Conservation (phyloP, 2,888 invertebrate species). For the Pocota personata region DNA sequence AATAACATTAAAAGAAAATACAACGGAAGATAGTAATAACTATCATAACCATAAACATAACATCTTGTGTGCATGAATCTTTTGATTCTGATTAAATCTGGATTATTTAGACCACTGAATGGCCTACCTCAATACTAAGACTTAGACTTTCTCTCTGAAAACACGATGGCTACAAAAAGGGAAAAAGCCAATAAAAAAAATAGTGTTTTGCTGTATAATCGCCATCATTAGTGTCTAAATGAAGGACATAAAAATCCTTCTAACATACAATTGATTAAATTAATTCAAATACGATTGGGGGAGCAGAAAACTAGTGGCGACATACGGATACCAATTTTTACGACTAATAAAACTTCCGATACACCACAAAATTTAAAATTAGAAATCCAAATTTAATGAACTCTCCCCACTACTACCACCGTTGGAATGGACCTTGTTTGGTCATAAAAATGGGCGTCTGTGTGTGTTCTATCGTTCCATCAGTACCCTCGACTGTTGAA, state of each 20-base stretch:
- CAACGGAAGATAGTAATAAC: background rate
- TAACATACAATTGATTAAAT: background rate
- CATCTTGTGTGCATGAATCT: background rate
- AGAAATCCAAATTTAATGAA: conserved; percentile 2
- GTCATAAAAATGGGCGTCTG: background rate
- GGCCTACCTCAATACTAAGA: background rate
- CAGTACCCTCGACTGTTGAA: background rate
- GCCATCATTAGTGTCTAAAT: conserved; percentile 37
- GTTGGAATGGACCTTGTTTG: background rate
- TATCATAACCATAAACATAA: background rate
- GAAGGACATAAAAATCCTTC: conserved; percentile 27
- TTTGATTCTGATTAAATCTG: background rate
- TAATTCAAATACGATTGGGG: background rate
- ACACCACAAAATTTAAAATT: background rate
- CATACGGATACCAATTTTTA: conserved; percentile 27
- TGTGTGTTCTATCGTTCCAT: background rate
- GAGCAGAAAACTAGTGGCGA: conserved; percentile 7
- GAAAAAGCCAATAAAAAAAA: background rate
- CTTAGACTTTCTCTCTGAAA: background rate
- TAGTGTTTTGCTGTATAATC: conserved; percentile 6
- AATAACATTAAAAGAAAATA: background rate
- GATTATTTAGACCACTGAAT: background rate
- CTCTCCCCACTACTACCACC: background rate
- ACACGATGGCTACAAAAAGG: background rate
- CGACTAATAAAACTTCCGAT: conserved; percentile 22